Base-by-base conservation (phyloP, 2,888 invertebrate genomes). In the Drosophila barbarae region DNA sequence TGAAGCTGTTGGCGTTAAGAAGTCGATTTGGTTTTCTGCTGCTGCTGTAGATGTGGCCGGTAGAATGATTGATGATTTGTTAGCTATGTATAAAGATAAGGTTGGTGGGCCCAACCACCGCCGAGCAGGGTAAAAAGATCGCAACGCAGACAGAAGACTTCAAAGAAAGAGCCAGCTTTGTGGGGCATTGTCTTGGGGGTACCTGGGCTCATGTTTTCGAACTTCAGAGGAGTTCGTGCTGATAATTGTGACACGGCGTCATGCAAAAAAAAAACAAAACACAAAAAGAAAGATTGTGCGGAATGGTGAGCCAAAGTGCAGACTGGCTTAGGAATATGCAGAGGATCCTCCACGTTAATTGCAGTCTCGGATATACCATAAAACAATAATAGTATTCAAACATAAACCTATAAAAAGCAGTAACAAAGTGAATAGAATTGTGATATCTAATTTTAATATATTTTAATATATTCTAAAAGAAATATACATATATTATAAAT, bases 1-100 rank as follows among this genome's bases (percentile, higher is more conserved):
- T 77, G 66, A 83, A 77, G 71, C 75, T 83, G 77, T 78, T 80
- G 68, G 70, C 75, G 68, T 80, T 74, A 77, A 83, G 57, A 80
- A 80, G 75, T 74, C 80, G 84, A 78, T 77, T 83, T 66, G 44
- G 50, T 72, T 73, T 72, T 63, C 52, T 56, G 68, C 26, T 56
- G 68, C 51, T 65, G 61, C 26, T 51, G 56, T 23, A 44, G 56
- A 42, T 54, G 51, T 32, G 36, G 57, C 52, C 46, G 55, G 49
- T 30, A 57, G 64, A 72, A 74, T 73, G 74, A 74, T 74, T 73
- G 77, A 74, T 74, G 77, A 74, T 74, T 76, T 71, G 77, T 71
- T 77, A 64, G 64, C 69, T 65, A 61, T 72, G 72, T 57, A 58
- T 51, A 44, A 72, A 61, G 77, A 80, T 79, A 76, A 77, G 78